Percentiles rank a stretch among this genome's conserved stretches.
phyloP scores from a whole-genome alignment of 1,140 invertebrate species.

The Drosophila littoralis region DNA sequence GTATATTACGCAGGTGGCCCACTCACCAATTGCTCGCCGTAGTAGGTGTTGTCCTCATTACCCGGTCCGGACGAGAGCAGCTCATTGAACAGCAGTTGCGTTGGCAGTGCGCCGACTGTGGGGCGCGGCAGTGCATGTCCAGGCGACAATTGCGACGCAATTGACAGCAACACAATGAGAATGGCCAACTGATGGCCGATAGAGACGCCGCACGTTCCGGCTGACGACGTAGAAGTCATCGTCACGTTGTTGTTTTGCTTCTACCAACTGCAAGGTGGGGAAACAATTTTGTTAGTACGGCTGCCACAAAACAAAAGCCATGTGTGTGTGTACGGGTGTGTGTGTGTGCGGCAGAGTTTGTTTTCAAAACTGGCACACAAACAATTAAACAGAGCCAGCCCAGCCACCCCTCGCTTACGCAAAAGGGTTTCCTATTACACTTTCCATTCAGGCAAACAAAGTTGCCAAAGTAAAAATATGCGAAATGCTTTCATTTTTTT shows the following conservation, averaged over 20 bases:
- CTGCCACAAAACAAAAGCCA: background rate
- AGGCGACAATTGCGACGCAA: conserved; percentile 43
- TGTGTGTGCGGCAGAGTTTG: conserved; percentile 6
- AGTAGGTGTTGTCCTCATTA: conserved; percentile 61
- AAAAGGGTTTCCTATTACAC: conserved; percentile 79
- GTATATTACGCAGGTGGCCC: background rate
- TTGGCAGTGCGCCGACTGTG: conserved; percentile 28
- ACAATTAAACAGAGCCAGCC: conserved; percentile 55
- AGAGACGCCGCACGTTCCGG: conserved; percentile 15
- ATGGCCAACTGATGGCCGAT: conserved; percentile 61
- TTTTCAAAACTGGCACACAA: conserved; percentile 22
- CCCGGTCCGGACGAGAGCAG: conserved; percentile 33
- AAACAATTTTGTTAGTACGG: conserved; percentile 15
- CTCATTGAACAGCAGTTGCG: conserved; percentile 63
- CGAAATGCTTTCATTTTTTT: conserved; percentile 33
- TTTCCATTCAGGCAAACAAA: conserved; percentile 64
- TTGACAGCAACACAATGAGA: conserved; percentile 71
- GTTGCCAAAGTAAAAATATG: conserved; percentile 62
- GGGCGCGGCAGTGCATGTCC: conserved; percentile 59
- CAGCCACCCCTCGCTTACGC: conserved; percentile 56
- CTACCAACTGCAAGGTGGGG: conserved; percentile 36
- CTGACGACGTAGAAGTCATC: conserved; percentile 30
- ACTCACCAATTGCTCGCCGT: conserved; percentile 65
- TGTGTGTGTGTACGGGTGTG: background rate
- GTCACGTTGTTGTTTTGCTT: conserved; percentile 36